phyloP scores from a whole-genome alignment of 2,797 vertebrate species.

The Mus spretus region DNA sequence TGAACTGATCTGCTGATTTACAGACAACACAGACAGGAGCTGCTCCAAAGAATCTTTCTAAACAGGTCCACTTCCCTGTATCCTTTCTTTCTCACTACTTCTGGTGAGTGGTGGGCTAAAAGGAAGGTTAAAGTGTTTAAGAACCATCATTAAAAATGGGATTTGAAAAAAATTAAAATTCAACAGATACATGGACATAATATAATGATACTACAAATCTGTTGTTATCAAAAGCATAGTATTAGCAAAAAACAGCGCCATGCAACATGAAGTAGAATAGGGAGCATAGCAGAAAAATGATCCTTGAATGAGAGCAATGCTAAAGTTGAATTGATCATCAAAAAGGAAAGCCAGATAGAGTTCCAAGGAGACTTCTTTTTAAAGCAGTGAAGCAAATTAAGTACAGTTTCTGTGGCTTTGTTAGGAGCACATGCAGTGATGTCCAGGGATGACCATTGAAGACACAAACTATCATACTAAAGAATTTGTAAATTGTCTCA shows the following conservation, averaged over 20 bases:
- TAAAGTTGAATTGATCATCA: background rate
- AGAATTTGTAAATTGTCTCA: constrained; percentile 25
- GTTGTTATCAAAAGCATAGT: background rate
- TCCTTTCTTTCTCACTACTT: background rate
- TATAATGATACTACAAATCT: background rate
- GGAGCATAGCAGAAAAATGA: background rate
- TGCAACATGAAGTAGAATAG: background rate
- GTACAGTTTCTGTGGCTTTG: background rate
- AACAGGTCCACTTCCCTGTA: background rate
- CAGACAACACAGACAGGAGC: too few species aligned
- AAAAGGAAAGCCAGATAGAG: background rate
- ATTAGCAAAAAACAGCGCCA: background rate
- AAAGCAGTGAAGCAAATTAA: background rate
- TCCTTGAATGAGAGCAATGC: background rate
- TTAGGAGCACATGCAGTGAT: background rate
- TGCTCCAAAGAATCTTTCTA: background rate
- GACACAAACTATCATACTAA: background rate
- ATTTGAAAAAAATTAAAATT: background rate
- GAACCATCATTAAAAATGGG: background rate
- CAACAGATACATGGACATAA: background rate
- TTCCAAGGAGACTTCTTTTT: constrained; percentile 27
- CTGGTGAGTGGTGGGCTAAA: background rate
- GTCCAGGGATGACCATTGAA: background rate
- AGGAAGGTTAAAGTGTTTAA: background rate
- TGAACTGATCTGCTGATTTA: too few species aligned